These are phyloP conservation scores for Leptinotarsa tumamoca DNA, from an alignment of 2,888 invertebrate genomes.

Conservation along the genomic window DNA sequence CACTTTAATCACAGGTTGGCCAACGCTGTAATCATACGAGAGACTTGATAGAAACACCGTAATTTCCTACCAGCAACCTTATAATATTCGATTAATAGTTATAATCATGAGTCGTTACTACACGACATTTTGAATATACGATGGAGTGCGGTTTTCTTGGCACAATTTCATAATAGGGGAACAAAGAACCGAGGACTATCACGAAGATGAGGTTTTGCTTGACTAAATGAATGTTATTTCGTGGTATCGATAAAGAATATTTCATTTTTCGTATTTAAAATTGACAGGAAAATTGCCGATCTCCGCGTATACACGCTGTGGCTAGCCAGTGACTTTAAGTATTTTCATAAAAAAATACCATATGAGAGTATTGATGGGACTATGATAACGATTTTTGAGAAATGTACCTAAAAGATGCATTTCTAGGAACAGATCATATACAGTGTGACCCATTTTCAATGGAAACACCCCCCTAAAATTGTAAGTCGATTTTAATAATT, in stretches of 20 bases:
- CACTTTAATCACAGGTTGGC: constrained; percentile 51
- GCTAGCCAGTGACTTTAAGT: background rate
- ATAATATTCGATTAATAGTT: constrained; percentile 53
- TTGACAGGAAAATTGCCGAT: constrained; percentile 38
- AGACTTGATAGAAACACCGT: constrained; percentile 46
- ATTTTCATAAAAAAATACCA: no score
- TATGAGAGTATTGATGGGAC: no score
- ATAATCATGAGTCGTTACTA: constrained; percentile 51
- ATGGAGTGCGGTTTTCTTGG: constrained; percentile 29
- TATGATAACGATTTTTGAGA: no score
- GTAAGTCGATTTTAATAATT: no score
- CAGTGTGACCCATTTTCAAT: no score
- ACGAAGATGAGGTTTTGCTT: constrained; percentile 32
- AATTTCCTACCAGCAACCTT: constrained; percentile 50
- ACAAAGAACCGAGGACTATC: constrained; percentile 27
- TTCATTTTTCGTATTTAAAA: constrained; percentile 35
- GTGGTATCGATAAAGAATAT: constrained; percentile 34
- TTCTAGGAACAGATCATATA: no score
- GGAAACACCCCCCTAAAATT: no score
- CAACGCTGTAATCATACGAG: constrained; percentile 49
- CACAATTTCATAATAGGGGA: constrained; percentile 28
- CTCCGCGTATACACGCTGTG: background rate
- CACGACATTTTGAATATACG: constrained; percentile 41
- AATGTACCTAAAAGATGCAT: no score
- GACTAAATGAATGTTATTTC: constrained; percentile 33